Conservation (phyloP, 2,113 vertebrate species). For the Eurystomus gularis region DNA sequence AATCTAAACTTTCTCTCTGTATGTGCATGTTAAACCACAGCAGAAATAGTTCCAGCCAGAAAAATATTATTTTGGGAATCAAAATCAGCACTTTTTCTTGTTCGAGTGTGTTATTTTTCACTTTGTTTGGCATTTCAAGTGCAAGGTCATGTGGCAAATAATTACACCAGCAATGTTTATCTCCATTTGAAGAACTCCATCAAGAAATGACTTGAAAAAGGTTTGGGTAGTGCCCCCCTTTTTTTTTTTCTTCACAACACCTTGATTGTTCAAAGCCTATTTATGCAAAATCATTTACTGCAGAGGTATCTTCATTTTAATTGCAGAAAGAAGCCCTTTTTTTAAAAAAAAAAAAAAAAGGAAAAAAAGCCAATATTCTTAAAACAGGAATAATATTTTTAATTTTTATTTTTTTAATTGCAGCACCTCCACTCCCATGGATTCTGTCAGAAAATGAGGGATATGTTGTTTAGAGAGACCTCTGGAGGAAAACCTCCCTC, state of each 20-base stretch:
- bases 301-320: slow-evolving; percentile 29
- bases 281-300: slow-evolving; percentile 46
- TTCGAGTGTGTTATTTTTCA: slow-evolving; percentile 47
- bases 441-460: neutral
- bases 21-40: neutral
- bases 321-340: neutral
- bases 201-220: slow-evolving; percentile 36
- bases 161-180: neutral
- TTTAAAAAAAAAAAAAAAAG: neutral
- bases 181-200: slow-evolving; percentile 11
- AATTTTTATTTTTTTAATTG: neutral
- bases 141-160: slow-evolving; percentile 39
- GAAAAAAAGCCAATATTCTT: neutral
- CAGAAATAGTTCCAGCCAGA: slow-evolving; percentile 24
- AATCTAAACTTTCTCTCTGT: neutral
- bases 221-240: neutral
- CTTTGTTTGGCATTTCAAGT: slow-evolving; percentile 31
- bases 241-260: neutral
- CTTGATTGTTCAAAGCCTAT: slow-evolving; percentile 16
- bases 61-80: slow-evolving; percentile 53
- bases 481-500: neutral
- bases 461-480: neutral
- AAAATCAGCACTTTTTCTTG: slow-evolving; percentile 45
- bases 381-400: neutral
- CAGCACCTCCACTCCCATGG: neutral